A percentile compares a stretch with the other conserved stretches of the same genome.
phyloP scores from a whole-genome alignment of 2,888 invertebrate genomes.

The Mallateleia sp. region DNA sequence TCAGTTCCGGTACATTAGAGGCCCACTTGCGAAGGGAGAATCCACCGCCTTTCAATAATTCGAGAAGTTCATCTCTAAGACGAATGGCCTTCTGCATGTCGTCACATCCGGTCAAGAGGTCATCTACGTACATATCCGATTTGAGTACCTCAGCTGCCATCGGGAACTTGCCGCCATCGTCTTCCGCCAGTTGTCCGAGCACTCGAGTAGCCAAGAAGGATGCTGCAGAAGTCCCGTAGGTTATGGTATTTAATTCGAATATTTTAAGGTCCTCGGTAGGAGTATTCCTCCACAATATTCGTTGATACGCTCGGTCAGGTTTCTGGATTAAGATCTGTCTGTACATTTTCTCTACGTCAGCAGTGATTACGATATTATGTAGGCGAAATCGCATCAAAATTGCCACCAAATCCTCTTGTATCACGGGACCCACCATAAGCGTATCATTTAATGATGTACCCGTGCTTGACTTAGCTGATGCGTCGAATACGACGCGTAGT shows the following conservation, averaged over 20 bases:
- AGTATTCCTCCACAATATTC: conserved; percentile 82
- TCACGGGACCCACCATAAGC: conserved; percentile 79
- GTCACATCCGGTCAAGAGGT: no score
- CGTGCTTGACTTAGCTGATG: conserved; percentile 79
- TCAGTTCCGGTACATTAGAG: no score
- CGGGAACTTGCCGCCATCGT: no score
- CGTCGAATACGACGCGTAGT: conserved; percentile 84
- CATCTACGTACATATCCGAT: no score
- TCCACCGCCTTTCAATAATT: no score
- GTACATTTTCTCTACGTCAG: conserved; percentile 85
- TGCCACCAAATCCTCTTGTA: conserved; percentile 78
- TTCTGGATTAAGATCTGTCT: conserved; percentile 68
- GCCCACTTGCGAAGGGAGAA: no score
- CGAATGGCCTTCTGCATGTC: no score
- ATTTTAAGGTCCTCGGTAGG: conserved; percentile 3
- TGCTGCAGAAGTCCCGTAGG: conserved; percentile 67
- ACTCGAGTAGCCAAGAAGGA: not conserved
- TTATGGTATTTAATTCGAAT: conserved; percentile 79
- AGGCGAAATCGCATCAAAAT: conserved; percentile 80
- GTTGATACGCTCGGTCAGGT: conserved; percentile 76
- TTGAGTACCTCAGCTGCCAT: no score
- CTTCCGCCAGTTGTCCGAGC: no score
- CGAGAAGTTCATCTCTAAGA: no score
- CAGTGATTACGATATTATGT: conserved; percentile 78
- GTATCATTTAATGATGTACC: conserved; percentile 81